Base-by-base conservation (phyloP, 92 coral and sea anemone genomes). In the Parazoanthus atlanticus region DNA sequence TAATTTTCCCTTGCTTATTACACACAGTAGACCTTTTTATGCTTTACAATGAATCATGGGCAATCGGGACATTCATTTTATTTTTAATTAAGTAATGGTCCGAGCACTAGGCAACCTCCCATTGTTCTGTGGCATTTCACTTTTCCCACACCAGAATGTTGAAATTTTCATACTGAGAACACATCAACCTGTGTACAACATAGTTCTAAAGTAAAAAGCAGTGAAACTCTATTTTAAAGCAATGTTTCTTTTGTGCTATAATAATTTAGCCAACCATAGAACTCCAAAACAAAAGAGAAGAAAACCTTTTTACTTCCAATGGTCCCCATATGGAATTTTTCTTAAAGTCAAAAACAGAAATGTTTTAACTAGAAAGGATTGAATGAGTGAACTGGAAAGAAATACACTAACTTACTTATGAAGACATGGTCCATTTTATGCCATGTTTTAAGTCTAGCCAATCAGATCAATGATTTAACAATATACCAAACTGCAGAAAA, bases 281-380 rank as follows among this genome's bases (percentile, higher is more conserved):
- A 33, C 61, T 85, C 88, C 26, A 85, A 70, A 85, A 70, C 88
- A 85, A 85, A 85, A 85, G 88, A 32, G 21, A 85, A 85, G 88
- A 70, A 85, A 85, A 67, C 88, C 40, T 70, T 70, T 85, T 25
- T 43, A 43, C 61, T 85, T 70, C 25, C 30, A 47, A 16, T 67
- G 74, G 13, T 77, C 61, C 88, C 80, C 88, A 85, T 78, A n/a
- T 85, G 34, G 80, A 85, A 85, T 85, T 85, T 71, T 71, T 85
- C 80, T 85, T 85, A 25, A 28, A 84, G 5, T 58, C 46, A 4
- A 81, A 8, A 81, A 81, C 86, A 81, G 34, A 31, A 34, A 61
- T 82, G 86, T 58, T 54, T 82, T 64, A 82, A 31, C 78, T 58
- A 58, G 86, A 82, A 82, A 61, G 74, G 72, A 82, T 32, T 82